phyloP scores from a whole-genome alignment of 2,888 invertebrate species.

The Synanthedon myopaeformis region DNA sequence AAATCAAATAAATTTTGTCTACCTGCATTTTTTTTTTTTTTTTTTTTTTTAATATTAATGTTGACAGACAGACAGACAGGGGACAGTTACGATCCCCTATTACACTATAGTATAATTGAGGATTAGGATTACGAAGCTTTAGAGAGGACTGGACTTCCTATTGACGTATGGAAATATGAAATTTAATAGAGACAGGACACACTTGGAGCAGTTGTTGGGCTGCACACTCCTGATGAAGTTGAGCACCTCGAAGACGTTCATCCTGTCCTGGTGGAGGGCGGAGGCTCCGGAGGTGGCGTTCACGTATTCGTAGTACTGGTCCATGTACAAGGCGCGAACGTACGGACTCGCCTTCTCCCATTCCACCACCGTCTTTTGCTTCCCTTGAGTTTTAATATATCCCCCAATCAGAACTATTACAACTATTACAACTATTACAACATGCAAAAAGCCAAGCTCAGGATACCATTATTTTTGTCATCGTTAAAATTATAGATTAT shows the following conservation, averaged over 20 bases:
- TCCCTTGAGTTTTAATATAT: slow-evolving; percentile 62
- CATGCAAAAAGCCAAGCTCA: too few relatives aligned
- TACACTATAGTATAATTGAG: neutral
- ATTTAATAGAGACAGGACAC: slow-evolving; percentile 23
- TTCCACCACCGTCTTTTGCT: slow-evolving; percentile 85
- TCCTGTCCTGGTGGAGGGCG: slow-evolving; percentile 71
- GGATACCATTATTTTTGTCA: too few relatives aligned
- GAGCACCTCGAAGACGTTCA: slow-evolving; percentile 82
- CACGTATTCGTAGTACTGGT: slow-evolving; percentile 79
- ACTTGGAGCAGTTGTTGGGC: slow-evolving; percentile 71
- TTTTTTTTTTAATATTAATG: neutral
- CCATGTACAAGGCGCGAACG: slow-evolving; percentile 79
- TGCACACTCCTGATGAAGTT: slow-evolving; percentile 82
- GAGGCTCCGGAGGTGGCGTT: slow-evolving; percentile 76
- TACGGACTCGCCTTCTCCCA: slow-evolving; percentile 82
- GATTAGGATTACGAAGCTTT: neutral
- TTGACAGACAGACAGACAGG: neutral
- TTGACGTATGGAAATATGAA: too few relatives aligned
- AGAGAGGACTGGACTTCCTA: too few relatives aligned
- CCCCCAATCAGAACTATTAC: too few relatives aligned
- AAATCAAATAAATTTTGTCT: too few relatives aligned
- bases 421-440: too few relatives aligned
- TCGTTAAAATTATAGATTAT: too few relatives aligned
- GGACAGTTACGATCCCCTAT: too few relatives aligned
- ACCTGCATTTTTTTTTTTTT: too few relatives aligned